Evolutionary conservation across 2,888 invertebrate species (phyloP).

Genomic region (Chloroclystis v-ata): DNA sequence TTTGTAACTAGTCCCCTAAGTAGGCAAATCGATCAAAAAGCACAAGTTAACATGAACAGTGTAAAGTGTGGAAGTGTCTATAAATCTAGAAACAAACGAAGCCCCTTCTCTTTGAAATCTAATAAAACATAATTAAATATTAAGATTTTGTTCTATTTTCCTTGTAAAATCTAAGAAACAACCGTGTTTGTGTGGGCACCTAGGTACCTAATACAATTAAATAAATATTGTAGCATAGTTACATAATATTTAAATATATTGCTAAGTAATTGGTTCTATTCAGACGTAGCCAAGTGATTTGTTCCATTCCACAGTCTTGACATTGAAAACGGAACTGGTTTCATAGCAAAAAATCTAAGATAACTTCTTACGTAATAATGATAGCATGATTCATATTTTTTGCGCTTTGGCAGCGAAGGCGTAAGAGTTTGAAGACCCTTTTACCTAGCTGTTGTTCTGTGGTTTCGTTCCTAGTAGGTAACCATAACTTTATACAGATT

Average conservation of each 20-base stretch:
- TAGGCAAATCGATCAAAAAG: too few species aligned
- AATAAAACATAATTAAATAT: too few species aligned
- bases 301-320: constrained; percentile 38
- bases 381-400: constrained; percentile 37
- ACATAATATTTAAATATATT: constrained; percentile 9
- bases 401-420: constrained; percentile 4
- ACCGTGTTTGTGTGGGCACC: too few species aligned
- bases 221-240: too few species aligned
- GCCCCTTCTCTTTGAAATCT: too few species aligned
- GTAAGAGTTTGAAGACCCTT: constrained; percentile 1
- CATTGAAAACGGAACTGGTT: constrained; percentile 44
- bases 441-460: not conserved
- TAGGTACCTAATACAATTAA: too few species aligned
- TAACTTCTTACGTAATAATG: constrained; percentile 36
- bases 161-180: too few species aligned
- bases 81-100: too few species aligned
- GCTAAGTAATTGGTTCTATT: constrained; percentile 10
- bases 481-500: not conserved
- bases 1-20: too few species aligned
- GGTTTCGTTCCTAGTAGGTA: not conserved
- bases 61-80: too few species aligned
- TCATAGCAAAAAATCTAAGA: constrained; percentile 38
- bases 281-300: constrained; percentile 28
- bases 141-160: too few species aligned
- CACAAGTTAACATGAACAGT: too few species aligned